Conservation (phyloP, 2,113 vertebrate species). For the Taxidea taxus region DNA sequence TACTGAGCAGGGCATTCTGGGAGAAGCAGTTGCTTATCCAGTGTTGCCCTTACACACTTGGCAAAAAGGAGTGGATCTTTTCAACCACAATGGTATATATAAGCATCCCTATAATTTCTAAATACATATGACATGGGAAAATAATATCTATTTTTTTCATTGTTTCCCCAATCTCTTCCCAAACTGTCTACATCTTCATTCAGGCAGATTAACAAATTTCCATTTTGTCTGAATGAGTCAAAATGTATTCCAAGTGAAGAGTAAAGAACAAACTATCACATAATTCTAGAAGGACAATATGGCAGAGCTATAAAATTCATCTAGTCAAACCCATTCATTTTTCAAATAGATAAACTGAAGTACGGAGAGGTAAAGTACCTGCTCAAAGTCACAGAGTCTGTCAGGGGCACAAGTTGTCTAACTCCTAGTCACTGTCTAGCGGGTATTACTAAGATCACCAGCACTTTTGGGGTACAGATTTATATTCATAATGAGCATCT, state of each 20-base stretch:
- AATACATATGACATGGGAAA: neutral
- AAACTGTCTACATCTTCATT: neutral
- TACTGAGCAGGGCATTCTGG: neutral
- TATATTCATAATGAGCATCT: slow-evolving; percentile 38
- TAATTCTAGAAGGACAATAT: slow-evolving; percentile 37
- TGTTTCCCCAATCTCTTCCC: neutral
- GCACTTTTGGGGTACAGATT: neutral
- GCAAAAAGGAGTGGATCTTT: slow-evolving; percentile 27
- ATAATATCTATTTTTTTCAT: slow-evolving; percentile 19
- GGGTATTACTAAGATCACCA: neutral
- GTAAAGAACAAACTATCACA: slow-evolving; percentile 18
- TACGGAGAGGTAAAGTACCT: neutral
- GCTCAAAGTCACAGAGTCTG: slow-evolving; percentile 13
- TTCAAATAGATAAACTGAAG: slow-evolving; percentile 27
- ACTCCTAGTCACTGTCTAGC: neutral
- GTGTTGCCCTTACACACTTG: neutral
- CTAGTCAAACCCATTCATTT: slow-evolving; percentile 15
- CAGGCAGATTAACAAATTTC: slow-evolving; percentile 13
- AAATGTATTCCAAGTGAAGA: slow-evolving; percentile 2
- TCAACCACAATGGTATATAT: neutral
- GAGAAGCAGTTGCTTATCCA: neutral
- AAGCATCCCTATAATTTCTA: neutral
- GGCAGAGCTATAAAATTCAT: neutral
- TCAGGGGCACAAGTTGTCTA: neutral
- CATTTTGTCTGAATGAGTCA: slow-evolving; percentile 30